Conservation (phyloP, 2,113 vertebrate genomes). For the Alligator sinensis region DNA sequence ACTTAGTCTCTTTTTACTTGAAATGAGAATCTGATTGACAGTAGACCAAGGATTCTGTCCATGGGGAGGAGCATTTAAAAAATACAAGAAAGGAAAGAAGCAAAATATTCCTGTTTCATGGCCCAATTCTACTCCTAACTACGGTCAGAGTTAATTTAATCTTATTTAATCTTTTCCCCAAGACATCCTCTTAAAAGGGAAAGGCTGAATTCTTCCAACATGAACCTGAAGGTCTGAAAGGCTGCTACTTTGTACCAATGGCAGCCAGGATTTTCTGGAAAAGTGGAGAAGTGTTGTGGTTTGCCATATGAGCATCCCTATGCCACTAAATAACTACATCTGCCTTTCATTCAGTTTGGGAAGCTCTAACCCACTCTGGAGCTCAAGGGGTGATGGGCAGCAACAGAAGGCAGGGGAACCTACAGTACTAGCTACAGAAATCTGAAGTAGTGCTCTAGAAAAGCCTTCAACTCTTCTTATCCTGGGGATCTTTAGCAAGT, state of each 20-base stretch:
- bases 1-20: neutral
- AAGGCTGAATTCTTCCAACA: too few relatives aligned
- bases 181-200: neutral
- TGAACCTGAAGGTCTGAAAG: neutral
- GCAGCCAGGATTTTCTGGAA: neutral
- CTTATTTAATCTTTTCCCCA: neutral
- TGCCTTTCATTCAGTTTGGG: neutral
- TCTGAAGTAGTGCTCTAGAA: neutral
- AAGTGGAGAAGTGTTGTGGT: neutral
- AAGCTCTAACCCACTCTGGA: neutral
- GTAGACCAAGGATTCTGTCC: neutral
- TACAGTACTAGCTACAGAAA: neutral
- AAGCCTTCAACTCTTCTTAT: neutral
- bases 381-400: neutral
- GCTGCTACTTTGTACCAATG: neutral
- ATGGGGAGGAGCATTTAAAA: neutral
- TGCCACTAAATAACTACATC: neutral
- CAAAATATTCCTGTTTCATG: neutral
- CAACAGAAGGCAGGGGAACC: neutral
- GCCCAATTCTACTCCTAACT: neutral
- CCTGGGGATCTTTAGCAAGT: constrained; percentile 29
- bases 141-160: neutral
- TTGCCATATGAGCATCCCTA: neutral
- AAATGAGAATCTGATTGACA: neutral
- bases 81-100: neutral